Percentiles rank a stretch among this genome's conserved stretches.
Conservation (phyloP, 2,113 vertebrate genomes). For the Leucosticte australis region DNA sequence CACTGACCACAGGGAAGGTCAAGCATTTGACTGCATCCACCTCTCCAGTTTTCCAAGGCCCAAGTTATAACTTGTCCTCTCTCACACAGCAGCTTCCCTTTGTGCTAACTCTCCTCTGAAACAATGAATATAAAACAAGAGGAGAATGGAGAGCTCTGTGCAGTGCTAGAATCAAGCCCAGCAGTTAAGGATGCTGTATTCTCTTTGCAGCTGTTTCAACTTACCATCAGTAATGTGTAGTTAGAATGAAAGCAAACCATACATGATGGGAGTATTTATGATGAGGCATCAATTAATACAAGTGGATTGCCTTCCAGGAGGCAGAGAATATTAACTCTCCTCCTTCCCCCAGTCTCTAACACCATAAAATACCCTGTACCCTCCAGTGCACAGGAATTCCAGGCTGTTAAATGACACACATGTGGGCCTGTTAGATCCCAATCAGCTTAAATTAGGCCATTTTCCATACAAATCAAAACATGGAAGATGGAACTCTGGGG, state of each 20-base stretch:
- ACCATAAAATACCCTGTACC: background rate
- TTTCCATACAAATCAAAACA: background rate
- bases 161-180: background rate
- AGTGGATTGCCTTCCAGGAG: background rate
- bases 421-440: background rate
- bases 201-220: background rate
- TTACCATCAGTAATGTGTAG: background rate
- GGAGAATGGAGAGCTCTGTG: background rate
- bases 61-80: background rate
- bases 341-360: background rate
- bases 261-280: background rate
- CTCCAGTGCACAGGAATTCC: background rate
- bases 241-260: background rate
- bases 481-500: background rate
- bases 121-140: background rate
- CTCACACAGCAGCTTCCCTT: background rate
- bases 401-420: background rate
- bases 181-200: background rate
- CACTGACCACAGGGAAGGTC: background rate
- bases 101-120: background rate
- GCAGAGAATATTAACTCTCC: background rate
- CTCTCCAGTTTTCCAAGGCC: background rate
- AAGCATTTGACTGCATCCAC: background rate
- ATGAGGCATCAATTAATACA: background rate
- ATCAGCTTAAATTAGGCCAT: slow-evolving; percentile 2